Base-by-base conservation (phyloP, 2,888 invertebrate species). In the Schizotus pectinicornis region DNA sequence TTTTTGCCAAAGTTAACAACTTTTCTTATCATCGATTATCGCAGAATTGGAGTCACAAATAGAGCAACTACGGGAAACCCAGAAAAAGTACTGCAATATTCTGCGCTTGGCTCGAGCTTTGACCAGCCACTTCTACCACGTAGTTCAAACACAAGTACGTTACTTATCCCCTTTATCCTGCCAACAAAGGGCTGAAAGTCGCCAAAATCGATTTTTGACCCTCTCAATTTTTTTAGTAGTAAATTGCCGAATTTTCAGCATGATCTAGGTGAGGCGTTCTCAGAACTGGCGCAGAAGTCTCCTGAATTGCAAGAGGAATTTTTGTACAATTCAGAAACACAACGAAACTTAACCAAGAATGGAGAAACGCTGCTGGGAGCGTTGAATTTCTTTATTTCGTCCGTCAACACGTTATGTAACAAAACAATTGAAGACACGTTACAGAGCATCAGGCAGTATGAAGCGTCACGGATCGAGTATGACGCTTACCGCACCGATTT, bases 381-480 rank as follows among this genome's bases (percentile, higher is more conserved):
- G 64, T 85, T 98, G 71, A 95, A 95, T 79, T 97, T 96, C 84
- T 99, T 99, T 83, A 94, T 94, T 74, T 95, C 94, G 46, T 93
- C 96, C 30, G 91, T 99, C 50, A 92, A 94, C 81, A 99, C 98
- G 11, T 85, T 99, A 72, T 94, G 96, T 81, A 92, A 96, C 82
- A 97, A 97, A 83, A 98, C 98, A 38, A 98, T 99, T 79, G 97
- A 98, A 79, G 98, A 99, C 80, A 98, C 92, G 1, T 80, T 92
- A 66, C 82, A 88, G 60, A 92, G 92, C 52, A 86, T 92, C 61
- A 85, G 87, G 72, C 86, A 88, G 72, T 92, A 90, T 77, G 92
- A 92, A 81, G 84, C 85, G 59, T 86, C 91, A 34, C 85, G 90
- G 79, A 89, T 98, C 79, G 98, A 98, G 80, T 98, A 94, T 80